Conservation (phyloP, 1,140 invertebrate genomes). For the Philotrypesis tridentata region DNA sequence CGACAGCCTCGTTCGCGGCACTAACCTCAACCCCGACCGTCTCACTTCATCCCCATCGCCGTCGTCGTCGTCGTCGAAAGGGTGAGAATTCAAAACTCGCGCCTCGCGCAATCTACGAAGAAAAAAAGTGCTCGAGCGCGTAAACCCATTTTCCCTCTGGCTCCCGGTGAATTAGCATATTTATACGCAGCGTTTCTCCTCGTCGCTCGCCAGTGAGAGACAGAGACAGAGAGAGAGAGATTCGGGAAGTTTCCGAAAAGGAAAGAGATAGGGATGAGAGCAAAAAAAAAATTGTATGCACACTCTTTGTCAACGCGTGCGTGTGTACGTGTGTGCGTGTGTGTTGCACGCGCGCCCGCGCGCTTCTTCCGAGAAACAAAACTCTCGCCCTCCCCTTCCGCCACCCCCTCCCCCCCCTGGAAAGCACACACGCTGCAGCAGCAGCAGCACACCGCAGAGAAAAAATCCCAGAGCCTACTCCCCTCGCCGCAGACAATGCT, state of each 20-base stretch:
- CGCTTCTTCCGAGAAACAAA: too few relatives aligned
- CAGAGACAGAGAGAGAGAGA: too few relatives aligned
- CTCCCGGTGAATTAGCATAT: slow-evolving; percentile 2
- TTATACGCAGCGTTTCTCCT: neutral
- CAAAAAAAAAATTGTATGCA: neutral
- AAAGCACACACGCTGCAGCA: neutral
- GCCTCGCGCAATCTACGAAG: neutral
- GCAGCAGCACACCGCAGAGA: neutral
- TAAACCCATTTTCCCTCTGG: neutral
- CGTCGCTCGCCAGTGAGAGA: too few relatives aligned
- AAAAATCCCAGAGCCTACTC: neutral
- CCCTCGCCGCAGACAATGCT: neutral
- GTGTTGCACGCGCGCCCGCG: too few relatives aligned
- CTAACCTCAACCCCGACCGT: neutral
- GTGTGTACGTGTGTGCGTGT: too few relatives aligned
- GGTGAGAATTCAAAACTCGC: neutral
- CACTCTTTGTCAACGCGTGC: too few relatives aligned
- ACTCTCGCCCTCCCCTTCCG: too few relatives aligned
- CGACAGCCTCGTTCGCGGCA: neutral
- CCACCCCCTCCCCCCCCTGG: too few relatives aligned
- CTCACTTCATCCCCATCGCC: neutral
- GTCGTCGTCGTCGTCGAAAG: neutral
- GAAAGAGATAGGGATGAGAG: slow-evolving; percentile 9
- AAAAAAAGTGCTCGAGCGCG: neutral
- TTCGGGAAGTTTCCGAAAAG: neutral